These are phyloP conservation scores for Leptopilina myrica DNA, from an alignment of 2,888 invertebrate species.

Conservation along the genomic window DNA sequence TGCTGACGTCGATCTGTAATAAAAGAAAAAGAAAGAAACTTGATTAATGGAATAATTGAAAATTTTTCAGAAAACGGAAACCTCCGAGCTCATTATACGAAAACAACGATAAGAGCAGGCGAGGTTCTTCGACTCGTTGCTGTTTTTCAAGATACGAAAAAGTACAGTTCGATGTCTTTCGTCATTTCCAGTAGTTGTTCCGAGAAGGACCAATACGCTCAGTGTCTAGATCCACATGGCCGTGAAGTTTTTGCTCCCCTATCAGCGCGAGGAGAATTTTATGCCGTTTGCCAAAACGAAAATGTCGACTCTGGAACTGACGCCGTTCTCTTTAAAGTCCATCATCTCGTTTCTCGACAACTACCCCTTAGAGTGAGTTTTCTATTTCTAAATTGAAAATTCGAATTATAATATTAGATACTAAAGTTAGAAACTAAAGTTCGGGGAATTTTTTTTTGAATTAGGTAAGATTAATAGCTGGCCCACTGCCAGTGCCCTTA, in stretches of 20 bases:
- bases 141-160: slow-evolving; percentile 78
- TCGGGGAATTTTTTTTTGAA: slow-evolving; percentile 31
- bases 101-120: slow-evolving; percentile 77
- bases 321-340: slow-evolving; percentile 77
- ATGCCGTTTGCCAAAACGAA: slow-evolving; percentile 77
- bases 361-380: slow-evolving; percentile 76
- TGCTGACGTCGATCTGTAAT: too few relatives aligned
- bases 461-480: slow-evolving; percentile 78
- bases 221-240: slow-evolving; percentile 77
- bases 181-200: slow-evolving; percentile 70
- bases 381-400: not conserved
- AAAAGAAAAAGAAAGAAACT: not conserved
- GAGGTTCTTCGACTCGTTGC: slow-evolving; percentile 78
- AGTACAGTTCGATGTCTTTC: slow-evolving; percentile 72
- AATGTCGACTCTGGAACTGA: slow-evolving; percentile 74
- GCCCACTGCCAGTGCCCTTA: slow-evolving; percentile 73
- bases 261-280: slow-evolving; percentile 78
- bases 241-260: slow-evolving; percentile 78
- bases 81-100: slow-evolving; percentile 76
- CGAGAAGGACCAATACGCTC: slow-evolving; percentile 77
- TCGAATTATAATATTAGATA: too few relatives aligned
- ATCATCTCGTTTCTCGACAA: slow-evolving; percentile 77
- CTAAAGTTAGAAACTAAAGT: too few relatives aligned
- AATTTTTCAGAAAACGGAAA: slow-evolving; percentile 72
- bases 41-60: not conserved